Evolutionary conservation across 1,140 invertebrate genomes (phyloP).

Genomic region (Scaptomyza montana): DNA sequence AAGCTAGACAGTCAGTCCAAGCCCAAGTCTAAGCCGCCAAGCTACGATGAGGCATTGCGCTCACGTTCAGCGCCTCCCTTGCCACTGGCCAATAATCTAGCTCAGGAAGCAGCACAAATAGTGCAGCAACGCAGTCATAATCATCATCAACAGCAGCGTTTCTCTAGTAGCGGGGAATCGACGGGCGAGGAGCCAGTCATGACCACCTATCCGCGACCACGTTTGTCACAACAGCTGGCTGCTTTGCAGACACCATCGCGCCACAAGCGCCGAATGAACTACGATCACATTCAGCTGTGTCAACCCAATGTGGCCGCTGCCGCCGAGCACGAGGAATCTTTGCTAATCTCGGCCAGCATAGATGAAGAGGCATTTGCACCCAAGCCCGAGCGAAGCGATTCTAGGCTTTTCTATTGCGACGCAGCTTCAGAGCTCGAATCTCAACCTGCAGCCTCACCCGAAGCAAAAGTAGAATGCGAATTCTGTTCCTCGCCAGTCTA

Average conservation of each 20-base stretch:
- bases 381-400: slow-evolving; percentile 76
- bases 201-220: slow-evolving; percentile 72
- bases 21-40: slow-evolving; percentile 49
- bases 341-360: slow-evolving; percentile 55
- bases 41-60: slow-evolving; percentile 62
- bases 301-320: slow-evolving; percentile 47
- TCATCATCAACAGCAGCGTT: slow-evolving; percentile 39
- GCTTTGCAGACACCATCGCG: slow-evolving; percentile 53
- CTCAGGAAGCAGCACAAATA: slow-evolving; percentile 56
- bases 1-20: slow-evolving; percentile 20
- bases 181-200: slow-evolving; percentile 63
- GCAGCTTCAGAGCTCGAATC: slow-evolving; percentile 14
- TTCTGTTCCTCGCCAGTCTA: slow-evolving; percentile 65
- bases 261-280: slow-evolving; percentile 71
- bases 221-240: slow-evolving; percentile 59
- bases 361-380: slow-evolving; percentile 58
- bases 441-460: neutral
- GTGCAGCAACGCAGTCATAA: slow-evolving; percentile 53
- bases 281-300: slow-evolving; percentile 72
- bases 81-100: slow-evolving; percentile 52
- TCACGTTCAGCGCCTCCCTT: slow-evolving; percentile 38
- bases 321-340: slow-evolving; percentile 63
- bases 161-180: slow-evolving; percentile 34
- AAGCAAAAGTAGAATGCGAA: slow-evolving; percentile 4
- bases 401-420: slow-evolving; percentile 73